Evolutionary conservation across 2,888 invertebrate species (phyloP).

Genomic region (Argynnis bischoffii): DNA sequence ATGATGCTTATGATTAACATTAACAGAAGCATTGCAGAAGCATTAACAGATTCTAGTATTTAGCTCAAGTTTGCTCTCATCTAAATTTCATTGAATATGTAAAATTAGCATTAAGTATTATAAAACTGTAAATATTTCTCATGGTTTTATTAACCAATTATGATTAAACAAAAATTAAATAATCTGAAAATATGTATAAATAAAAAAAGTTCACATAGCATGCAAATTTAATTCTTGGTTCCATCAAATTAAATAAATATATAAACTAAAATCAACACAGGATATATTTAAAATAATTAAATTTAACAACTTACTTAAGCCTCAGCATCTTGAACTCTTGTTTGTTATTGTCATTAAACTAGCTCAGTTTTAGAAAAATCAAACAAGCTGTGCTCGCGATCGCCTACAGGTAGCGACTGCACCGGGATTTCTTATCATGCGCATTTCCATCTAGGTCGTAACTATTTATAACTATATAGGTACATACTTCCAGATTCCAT

Average conservation of each 20-base stretch:
- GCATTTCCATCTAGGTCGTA: slow-evolving; percentile 46
- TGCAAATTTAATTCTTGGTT: no score
- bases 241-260: background rate
- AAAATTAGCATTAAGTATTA: no score
- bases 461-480: slow-evolving; percentile 39
- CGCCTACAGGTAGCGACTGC: slow-evolving; percentile 35
- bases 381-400: slow-evolving; percentile 21
- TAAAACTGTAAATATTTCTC: no score
- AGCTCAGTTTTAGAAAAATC: background rate
- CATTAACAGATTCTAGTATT: no score
- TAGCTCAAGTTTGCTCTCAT: no score
- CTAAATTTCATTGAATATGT: no score
- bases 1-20: no score
- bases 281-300: background rate
- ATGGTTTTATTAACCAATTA: no score
- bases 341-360: background rate
- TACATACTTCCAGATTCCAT: slow-evolving; percentile 20
- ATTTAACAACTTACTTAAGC: slow-evolving; percentile 15
- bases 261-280: background rate
- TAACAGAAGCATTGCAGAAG: no score
- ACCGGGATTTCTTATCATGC: slow-evolving; percentile 45
- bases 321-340: slow-evolving; percentile 23
- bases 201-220: no score
- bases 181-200: no score
- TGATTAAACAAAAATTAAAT: no score